A percentile compares a stretch with the other conserved stretches of the same genome.
These are phyloP conservation scores for Fringilla coelebs DNA, from an alignment of 2,797 vertebrate species.

Conservation along the genomic window DNA sequence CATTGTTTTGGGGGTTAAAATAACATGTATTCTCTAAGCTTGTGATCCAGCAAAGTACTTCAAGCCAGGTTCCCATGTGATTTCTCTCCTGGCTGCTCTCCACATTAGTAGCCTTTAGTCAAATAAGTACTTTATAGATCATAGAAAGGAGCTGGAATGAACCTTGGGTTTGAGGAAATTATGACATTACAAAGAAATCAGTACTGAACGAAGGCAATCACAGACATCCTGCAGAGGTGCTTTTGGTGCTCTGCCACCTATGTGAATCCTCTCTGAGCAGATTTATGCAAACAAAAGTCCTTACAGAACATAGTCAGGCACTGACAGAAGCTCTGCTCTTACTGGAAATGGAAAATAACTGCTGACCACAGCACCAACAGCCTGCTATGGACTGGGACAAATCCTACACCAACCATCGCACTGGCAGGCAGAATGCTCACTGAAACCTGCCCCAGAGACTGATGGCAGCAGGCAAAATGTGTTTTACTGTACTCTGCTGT, in stretches of 20 bases:
- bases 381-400: rapidly evolving
- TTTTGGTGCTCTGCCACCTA: not conserved
- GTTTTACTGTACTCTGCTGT: not conserved
- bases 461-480: not conserved
- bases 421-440: not conserved
- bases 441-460: not conserved
- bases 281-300: not conserved
- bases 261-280: not conserved
- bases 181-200: not conserved
- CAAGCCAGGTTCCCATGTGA: not conserved
- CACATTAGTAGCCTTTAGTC: not conserved
- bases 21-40: not conserved
- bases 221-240: not conserved
- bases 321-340: not conserved
- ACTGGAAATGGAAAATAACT: not conserved
- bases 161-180: not conserved
- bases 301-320: not conserved
- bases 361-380: not conserved
- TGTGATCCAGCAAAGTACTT: not conserved
- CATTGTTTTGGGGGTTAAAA: not conserved
- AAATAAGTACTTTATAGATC: not conserved
- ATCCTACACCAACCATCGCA: not conserved
- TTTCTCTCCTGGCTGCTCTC: not conserved
- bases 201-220: not conserved
- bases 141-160: not conserved